These are phyloP conservation scores for Varanus salvator DNA, from an alignment of 2,113 vertebrate genomes.

Conservation along the genomic window DNA sequence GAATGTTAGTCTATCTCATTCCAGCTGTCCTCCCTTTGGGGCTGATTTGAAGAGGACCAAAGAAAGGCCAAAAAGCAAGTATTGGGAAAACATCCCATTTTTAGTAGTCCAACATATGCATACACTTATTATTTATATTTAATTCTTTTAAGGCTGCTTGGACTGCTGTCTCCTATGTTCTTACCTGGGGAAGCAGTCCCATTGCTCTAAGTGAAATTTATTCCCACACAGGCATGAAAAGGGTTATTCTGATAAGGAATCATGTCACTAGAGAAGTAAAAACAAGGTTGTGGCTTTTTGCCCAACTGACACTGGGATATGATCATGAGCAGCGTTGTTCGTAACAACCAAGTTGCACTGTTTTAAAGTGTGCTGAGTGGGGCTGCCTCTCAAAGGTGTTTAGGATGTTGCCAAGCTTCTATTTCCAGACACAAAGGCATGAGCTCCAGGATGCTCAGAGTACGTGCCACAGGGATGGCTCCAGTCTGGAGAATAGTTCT, in stretches of 20 bases:
- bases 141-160: constrained; percentile 46
- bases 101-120: constrained; percentile 33
- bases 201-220: too few relatives aligned
- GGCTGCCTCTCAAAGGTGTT: not conserved
- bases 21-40: constrained; percentile 66
- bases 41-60: constrained; percentile 43
- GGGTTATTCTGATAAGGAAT: not conserved
- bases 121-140: not conserved
- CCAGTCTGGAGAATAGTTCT: not conserved
- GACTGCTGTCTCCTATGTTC: constrained; percentile 11
- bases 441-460: not conserved
- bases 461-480: not conserved
- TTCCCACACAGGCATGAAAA: not conserved
- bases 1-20: constrained; percentile 47
- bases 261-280: constrained; percentile 21
- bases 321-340: not conserved
- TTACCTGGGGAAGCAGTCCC: too few relatives aligned
- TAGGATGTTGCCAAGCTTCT: not conserved
- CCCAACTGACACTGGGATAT: not conserved
- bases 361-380: not conserved
- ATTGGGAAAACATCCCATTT: constrained; percentile 51
- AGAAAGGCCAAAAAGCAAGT: constrained; percentile 56
- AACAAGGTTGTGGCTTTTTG: not conserved
- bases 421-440: not conserved
- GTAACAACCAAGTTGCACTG: not conserved